These are phyloP conservation scores for Phortica okadai DNA, from an alignment of 2,888 invertebrate genomes.

Conservation along the genomic window DNA sequence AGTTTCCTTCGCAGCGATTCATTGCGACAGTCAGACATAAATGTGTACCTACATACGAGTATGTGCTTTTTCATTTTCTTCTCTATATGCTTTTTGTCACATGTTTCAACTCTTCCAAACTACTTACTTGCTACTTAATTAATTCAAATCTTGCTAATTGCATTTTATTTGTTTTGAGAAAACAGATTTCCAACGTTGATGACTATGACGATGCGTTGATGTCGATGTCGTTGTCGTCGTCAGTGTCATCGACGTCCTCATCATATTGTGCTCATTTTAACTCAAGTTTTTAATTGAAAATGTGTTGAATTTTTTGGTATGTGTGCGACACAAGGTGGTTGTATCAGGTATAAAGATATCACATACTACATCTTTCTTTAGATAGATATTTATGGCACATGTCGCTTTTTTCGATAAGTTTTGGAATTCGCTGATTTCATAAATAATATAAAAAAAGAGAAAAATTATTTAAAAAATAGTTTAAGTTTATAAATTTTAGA, in stretches of 20 bases:
- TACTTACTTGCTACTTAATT: constrained; percentile 68
- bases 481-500: too few relatives aligned
- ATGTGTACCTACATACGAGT: background rate
- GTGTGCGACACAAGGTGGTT: too few relatives aligned
- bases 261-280: background rate
- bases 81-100: background rate
- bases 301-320: background rate
- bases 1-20: too few relatives aligned
- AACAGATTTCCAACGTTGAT: constrained; percentile 56
- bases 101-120: constrained; percentile 45
- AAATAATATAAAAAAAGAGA: too few relatives aligned
- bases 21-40: too few relatives aligned
- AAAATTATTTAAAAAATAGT: too few relatives aligned
- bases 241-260: constrained; percentile 13
- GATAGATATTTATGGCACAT: too few relatives aligned
- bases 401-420: too few relatives aligned
- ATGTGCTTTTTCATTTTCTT: background rate
- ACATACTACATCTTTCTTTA: too few relatives aligned
- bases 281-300: background rate
- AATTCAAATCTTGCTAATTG: constrained; percentile 77
- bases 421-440: too few relatives aligned
- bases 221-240: constrained; percentile 21
- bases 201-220: background rate
- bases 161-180: constrained; percentile 75
- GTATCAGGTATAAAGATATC: too few relatives aligned